Base-by-base conservation (phyloP, 2,113 vertebrate species). In the Pionites leucogaster region DNA sequence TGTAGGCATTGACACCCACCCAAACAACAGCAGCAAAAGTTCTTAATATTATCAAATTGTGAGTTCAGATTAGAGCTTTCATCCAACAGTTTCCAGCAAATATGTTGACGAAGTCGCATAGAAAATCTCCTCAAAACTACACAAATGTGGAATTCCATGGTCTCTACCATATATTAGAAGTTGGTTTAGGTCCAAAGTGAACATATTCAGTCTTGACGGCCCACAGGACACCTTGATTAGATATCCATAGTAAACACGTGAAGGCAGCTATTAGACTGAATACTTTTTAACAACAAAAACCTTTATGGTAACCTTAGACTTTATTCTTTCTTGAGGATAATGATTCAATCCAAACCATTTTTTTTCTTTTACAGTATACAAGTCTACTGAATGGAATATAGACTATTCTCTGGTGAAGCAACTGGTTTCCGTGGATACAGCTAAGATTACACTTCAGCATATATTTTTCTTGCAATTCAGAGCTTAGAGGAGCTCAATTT, bases 341-440 rank as follows among this genome's bases (percentile, higher is more conserved):
- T 20, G 79, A 88, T 50, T 77, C 44, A 47, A 39, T n/a, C 27
- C 74, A 84, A 89, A 55, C 3, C 83, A 75, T 17, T 78, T 84
- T 81, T 68, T 63, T 78, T 52, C 20, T 71, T 63, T 71, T 23
- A 35, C 59, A 31, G 46, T 78, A 46, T 37, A 81, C 29, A n/a
- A 79, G 29, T 50, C 49, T 37, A 39, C 19, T 85, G 87, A 93
- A 91, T 55, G 60, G 49, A 72, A 91, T 62, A 71, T 33, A 55
- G 55, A 93, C 86, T 52, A 71, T 46, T 55, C 76, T 84, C 59
- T 70, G 77, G 71, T 46, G 67, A 92, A 92, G 68, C 60, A 83
- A 88, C 88, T 77, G 64, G 92, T 97, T 97, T 96, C 96, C 49
- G 6, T 95, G 93, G 93, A 88, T 96, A 93, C 93, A 49, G 49